Evolutionary conservation across 2,113 vertebrate genomes (phyloP).

Genomic region (Anser brachyrhynchus): DNA sequence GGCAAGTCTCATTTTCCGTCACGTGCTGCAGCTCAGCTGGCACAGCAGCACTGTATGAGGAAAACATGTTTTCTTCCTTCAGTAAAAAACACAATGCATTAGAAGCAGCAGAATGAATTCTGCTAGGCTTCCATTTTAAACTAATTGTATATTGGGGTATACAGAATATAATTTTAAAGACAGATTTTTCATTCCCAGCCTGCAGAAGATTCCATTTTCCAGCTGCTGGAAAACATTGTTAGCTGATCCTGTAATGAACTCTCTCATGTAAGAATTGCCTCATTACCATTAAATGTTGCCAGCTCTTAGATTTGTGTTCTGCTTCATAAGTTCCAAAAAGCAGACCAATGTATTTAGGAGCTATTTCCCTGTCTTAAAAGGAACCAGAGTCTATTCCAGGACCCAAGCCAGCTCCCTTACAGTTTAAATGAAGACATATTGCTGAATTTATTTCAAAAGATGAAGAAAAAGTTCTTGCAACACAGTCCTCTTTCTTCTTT

Average conservation of each 20-base stretch:
- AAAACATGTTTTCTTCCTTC: background rate
- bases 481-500: background rate
- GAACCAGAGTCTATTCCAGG: background rate
- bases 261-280: slow-evolving; percentile 32
- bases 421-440: slow-evolving; percentile 54
- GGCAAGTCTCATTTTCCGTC: background rate
- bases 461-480: slow-evolving; percentile 1
- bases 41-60: fast-evolving
- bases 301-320: slow-evolving; percentile 37
- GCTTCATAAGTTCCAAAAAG: slow-evolving; percentile 40
- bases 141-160: background rate
- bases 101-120: background rate
- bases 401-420: background rate
- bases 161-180: background rate
- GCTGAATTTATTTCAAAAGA: slow-evolving; percentile 11
- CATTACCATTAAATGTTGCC: slow-evolving; percentile 28
- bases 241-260: slow-evolving; percentile 36
- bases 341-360: slow-evolving; percentile 30
- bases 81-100: background rate
- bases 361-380: slow-evolving; percentile 40
- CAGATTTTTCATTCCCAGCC: background rate
- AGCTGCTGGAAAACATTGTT: slow-evolving; percentile 32
- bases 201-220: slow-evolving; percentile 11
- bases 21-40: background rate
- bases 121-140: background rate